These are phyloP conservation scores for Aurelia sp. DNA, from an alignment of 30 jellyfish, hydroid and myxozoan species.

Conservation along the genomic window DNA sequence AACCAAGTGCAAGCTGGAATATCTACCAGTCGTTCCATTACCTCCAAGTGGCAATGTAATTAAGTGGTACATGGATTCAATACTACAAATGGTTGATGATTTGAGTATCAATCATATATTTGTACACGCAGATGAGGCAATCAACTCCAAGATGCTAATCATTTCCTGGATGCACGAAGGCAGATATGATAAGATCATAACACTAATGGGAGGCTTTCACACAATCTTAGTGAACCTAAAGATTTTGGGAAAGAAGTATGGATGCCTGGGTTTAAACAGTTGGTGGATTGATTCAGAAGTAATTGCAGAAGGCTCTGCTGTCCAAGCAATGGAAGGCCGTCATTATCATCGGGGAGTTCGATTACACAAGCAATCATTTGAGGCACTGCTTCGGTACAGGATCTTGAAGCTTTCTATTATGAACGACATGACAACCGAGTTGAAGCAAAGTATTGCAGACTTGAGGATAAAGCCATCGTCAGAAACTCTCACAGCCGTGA, in stretches of 20 bases:
- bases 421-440: conserved; percentile 48
- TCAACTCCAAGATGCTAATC: conserved; percentile 53
- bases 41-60: conserved; percentile 44
- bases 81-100: conserved; percentile 52
- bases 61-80: conserved; percentile 47
- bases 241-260: conserved; percentile 54
- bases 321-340: conserved; percentile 70
- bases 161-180: conserved; percentile 54
- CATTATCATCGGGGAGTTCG: conserved; percentile 47
- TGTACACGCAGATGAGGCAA: conserved; percentile 29
- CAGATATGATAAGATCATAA: conserved; percentile 43
- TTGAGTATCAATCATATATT: conserved; percentile 39
- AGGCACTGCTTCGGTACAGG: conserved; percentile 60
- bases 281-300: conserved; percentile 65
- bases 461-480: conserved; percentile 61
- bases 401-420: conserved; percentile 41
- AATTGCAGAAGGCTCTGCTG: conserved; percentile 65
- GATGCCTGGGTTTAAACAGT: conserved; percentile 49
- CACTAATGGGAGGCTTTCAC: conserved; percentile 68
- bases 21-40: conserved; percentile 66
- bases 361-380: conserved; percentile 49
- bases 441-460: conserved; percentile 53
- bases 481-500: conserved; percentile 45
- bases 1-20: conserved; percentile 66
- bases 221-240: conserved; percentile 50